Evolutionary conservation across 92 coral and sea anemone species (phyloP).

Genomic region (Virgularia gustaviana): DNA sequence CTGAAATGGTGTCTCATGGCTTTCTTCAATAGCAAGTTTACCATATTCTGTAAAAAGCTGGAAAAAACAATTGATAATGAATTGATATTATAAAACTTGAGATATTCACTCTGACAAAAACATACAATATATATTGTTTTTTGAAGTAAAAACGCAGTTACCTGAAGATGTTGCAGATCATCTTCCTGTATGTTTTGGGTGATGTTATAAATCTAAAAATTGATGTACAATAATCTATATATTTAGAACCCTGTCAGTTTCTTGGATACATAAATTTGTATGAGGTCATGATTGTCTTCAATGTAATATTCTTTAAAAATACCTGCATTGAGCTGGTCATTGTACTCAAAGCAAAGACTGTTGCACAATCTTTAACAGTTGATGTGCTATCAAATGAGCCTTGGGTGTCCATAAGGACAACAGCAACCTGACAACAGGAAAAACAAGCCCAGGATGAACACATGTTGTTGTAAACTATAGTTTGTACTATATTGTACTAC

Average conservation of each 20-base stretch:
- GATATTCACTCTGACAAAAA: not conserved
- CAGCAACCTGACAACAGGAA: constrained; percentile 68
- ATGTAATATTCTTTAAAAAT: not conserved
- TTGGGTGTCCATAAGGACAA: constrained; percentile 93
- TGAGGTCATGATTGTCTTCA: not conserved
- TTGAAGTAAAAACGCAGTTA: constrained; percentile 1
- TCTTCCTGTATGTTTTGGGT: constrained; percentile 96
- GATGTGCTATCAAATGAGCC: constrained; percentile 96
- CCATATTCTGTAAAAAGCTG: constrained; percentile 99
- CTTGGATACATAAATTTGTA: too few species aligned
- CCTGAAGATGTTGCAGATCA: constrained; percentile 97
- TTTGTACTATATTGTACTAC: not conserved
- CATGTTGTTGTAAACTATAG: not conserved
- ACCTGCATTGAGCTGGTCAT: constrained; percentile 98
- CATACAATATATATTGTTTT: not conserved
- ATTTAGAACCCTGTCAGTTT: too few species aligned
- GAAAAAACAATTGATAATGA: not conserved
- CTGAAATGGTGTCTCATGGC: constrained; percentile 82
- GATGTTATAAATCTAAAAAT: constrained; percentile 72
- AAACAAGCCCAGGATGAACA: not conserved
- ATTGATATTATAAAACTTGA: not conserved
- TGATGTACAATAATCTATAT: too few species aligned
- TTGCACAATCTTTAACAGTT: constrained; percentile 97
- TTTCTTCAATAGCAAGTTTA: constrained; percentile 90
- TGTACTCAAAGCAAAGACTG: constrained; percentile 96